phyloP scores from a whole-genome alignment of 2,888 invertebrate species.

The Mactromeris polynyma region DNA sequence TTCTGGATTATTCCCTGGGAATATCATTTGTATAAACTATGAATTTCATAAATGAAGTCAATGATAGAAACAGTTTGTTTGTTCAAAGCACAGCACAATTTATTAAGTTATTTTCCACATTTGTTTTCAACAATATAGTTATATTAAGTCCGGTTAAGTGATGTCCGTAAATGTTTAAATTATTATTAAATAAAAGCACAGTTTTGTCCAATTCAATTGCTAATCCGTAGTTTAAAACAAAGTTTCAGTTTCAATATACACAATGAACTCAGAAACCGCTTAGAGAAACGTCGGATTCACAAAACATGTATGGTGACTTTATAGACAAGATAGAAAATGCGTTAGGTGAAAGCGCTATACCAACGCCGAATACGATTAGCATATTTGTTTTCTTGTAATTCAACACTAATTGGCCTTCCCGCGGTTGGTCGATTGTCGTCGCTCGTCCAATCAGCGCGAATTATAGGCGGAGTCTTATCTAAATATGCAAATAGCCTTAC shows the following conservation, averaged over 20 bases:
- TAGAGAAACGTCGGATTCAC: neutral
- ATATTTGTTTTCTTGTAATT: constrained; percentile 59
- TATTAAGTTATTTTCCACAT: neutral
- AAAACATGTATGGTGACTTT: constrained; percentile 40
- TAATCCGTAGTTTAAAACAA: constrained; percentile 12
- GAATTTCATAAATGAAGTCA: constrained; percentile 41
- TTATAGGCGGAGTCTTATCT: constrained; percentile 58
- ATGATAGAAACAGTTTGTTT: neutral
- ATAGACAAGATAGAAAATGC: constrained; percentile 55
- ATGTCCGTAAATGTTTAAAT: neutral
- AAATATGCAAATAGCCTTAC: constrained; percentile 58
- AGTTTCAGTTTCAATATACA: neutral
- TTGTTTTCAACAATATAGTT: neutral
- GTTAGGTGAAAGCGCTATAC: constrained; percentile 39
- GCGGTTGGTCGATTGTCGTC: constrained; percentile 59
- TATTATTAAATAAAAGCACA: neutral
- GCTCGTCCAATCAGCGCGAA: constrained; percentile 63
- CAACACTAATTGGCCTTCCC: constrained; percentile 58
- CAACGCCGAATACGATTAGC: constrained; percentile 61
- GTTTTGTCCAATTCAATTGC: neutral
- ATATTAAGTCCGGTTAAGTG: neutral
- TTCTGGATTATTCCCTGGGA: constrained; percentile 71
- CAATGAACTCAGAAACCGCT: neutral
- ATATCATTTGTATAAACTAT: constrained; percentile 68
- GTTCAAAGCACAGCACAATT: neutral